Evolutionary conservation across 2,888 invertebrate genomes (phyloP), one percentile per base, ranked within the genome.

Genomic region (Thymelicus sylvestris): DNA sequence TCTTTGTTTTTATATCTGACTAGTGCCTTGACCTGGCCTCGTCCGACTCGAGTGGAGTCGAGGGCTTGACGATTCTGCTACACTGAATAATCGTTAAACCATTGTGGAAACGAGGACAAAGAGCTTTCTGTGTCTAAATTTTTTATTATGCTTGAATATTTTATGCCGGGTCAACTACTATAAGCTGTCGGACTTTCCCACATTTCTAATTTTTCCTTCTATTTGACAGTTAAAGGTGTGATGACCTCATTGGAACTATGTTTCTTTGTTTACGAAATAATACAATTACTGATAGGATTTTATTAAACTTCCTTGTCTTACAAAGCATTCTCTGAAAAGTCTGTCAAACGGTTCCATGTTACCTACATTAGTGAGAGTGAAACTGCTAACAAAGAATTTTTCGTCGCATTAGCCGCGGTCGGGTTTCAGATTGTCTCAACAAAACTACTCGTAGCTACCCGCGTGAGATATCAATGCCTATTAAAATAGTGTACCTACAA

Each of bases 1-100:
- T 75, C 71, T 65, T 74, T 75, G 69, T 69, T 70, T 70, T 69
- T 64, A 69, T 64, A 64, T 70, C 69, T 69, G 71, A 65, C 64
- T 65, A 65, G 70, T 60, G 65, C 70, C 70, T 65, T 65, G 70
- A 70, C 70, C 70, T 65, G 70, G 50, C 70, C 70, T 65, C 70
- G 64, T 24, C 69, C 69, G 52, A 19, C 64, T 69, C 64, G 59
- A 70, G 50, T 50, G 47, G 8, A 55, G 24, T 24, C 55, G 24
- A 67, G 61, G 41, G 62, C 55, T 62, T 19, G 55, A 55, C 55
- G n/a, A n/a, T 41, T 44, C n/a, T 55, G 55, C 55, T 55, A 55
- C 55, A 15, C 62, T 63, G 52, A 55, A 68, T 68, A 67, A 62
- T 62, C 52, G 44, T 62, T 62, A 68, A 41, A 31, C 52, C 62